These are phyloP conservation scores for Aurelia aurita complex sp. Pacific DNA, from an alignment of 30 jellyfish, hydroid and myxozoan species.

Conservation along the genomic window DNA sequence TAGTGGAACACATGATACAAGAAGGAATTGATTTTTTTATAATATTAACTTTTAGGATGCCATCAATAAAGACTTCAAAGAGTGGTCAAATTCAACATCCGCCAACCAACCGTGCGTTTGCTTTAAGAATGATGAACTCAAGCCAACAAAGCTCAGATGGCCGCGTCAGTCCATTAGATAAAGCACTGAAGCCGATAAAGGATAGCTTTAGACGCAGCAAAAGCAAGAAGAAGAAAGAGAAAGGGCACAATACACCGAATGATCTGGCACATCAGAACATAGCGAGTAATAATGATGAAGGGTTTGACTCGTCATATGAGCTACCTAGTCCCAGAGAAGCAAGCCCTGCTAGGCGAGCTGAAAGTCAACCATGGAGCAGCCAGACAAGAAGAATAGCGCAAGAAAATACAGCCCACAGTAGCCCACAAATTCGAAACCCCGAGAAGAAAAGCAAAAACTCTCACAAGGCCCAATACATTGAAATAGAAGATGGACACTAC, in stretches of 20 bases:
- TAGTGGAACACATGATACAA: too few relatives aligned
- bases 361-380: conserved; percentile 27
- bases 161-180: conserved; percentile 79
- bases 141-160: conserved; percentile 52
- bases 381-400: not conserved
- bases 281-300: conserved; percentile 9
- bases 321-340: not conserved
- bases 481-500: not conserved
- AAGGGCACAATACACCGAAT: not conserved
- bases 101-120: conserved; percentile 76
- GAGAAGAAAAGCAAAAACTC: not conserved
- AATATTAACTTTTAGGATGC: conserved; percentile 34
- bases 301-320: not conserved
- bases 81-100: conserved; percentile 52
- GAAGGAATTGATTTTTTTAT: too few relatives aligned
- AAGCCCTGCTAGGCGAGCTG: not conserved
- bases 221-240: conserved; percentile 25
- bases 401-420: not conserved
- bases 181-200: conserved; percentile 71
- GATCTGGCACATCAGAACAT: conserved; percentile 8
- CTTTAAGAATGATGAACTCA: conserved; percentile 75
- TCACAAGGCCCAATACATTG: not conserved
- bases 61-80: conserved; percentile 57
- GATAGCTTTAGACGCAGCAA: conserved; percentile 48
- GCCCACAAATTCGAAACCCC: not conserved